A percentile compares a stretch with the other conserved stretches of the same genome.
Evolutionary conservation across 2,888 invertebrate species (phyloP).

Genomic region (Cataglyphis cursor): DNA sequence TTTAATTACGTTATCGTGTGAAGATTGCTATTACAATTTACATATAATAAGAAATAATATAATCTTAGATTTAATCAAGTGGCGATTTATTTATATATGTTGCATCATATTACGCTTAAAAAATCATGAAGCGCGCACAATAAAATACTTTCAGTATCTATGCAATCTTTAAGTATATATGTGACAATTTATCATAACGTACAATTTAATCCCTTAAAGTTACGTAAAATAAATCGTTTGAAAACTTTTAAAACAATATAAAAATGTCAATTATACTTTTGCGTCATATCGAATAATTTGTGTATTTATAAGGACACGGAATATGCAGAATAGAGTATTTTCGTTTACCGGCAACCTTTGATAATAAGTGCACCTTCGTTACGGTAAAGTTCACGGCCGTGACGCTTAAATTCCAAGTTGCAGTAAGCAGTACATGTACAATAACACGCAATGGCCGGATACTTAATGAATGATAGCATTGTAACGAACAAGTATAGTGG

Average conservation of each 20-base stretch:
- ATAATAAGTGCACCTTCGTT: conserved; percentile 26
- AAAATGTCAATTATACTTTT: neutral
- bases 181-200: neutral
- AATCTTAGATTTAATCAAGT: neutral
- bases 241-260: neutral
- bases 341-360: conserved; percentile 43
- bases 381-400: conserved; percentile 54
- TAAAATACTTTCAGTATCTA: neutral
- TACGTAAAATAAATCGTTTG: neutral
- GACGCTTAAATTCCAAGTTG: conserved; percentile 52
- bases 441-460: conserved; percentile 31
- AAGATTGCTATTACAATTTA: neutral
- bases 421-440: conserved; percentile 34
- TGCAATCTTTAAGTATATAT: neutral
- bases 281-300: conserved; percentile 8
- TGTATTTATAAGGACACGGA: neutral
- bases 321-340: neutral
- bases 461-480: conserved; percentile 59
- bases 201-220: neutral
- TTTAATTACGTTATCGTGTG: neutral
- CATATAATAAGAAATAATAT: neutral
- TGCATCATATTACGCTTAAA: neutral
- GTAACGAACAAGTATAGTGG: conserved; percentile 46
- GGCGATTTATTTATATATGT: neutral
- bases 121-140: neutral